Evolutionary conservation across 2,113 vertebrate genomes (phyloP), one percentile per base, ranked within the genome.

Genomic region (Chaenogobius annularis): DNA sequence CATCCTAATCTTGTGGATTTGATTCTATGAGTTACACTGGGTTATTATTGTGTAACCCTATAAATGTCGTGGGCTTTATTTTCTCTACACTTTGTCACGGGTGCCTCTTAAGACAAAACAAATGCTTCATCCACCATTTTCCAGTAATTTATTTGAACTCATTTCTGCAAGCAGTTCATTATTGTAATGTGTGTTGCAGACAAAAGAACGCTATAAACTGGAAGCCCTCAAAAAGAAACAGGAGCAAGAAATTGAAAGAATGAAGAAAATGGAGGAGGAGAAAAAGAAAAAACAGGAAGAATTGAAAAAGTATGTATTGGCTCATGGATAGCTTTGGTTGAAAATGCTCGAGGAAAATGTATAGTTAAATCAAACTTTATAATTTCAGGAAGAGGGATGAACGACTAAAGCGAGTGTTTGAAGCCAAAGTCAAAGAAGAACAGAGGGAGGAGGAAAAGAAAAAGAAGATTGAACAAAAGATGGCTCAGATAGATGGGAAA

Each of bases 211-310:
- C 3, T 88, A 94, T 80, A 96, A 96, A 50, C 87, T 96, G 56
- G 95, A 98, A 74, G 92, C 85, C 22, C 89, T 97, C 40, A 94
- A 90, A 81, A 96, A 94, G 79, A 99, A 98, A 78, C 94, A 95
- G 76, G 96, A 96, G 69, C 95, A 95, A 0, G 96, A 99, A 79
- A 89, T 93, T 74, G 93, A 95, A 44, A 93, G 96, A 20, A 94
- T 94, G 83, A 94, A 92, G 69, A 98, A 96, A 77, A 81, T 96
- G 85, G 96, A 98, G 73, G 97, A 98, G 66, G 95, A 98, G 26
- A 97, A 94, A 83, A 96, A 89, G 44, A 91, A 79, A 56, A 94
- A 95, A 14, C 90, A 94, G 1, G 96, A 95, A 17, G 96, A 98
- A 68, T 83, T 94, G 0, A 98, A 93, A 89, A 91, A 93, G 96